phyloP scores from a whole-genome alignment of 2,797 vertebrate species.

The Catharus ustulatus region DNA sequence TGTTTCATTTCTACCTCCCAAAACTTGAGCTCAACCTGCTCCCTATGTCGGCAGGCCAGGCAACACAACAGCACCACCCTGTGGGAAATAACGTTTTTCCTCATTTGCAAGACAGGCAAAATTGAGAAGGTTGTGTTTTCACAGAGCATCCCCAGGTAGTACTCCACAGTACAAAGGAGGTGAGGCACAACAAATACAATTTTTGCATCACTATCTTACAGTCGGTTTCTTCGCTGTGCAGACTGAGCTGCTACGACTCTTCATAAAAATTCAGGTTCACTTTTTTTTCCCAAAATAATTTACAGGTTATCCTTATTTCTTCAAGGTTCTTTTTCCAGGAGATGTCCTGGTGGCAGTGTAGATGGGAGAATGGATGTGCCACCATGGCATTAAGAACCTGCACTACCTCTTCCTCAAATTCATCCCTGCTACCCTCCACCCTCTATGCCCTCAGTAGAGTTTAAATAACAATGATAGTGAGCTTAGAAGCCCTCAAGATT shows the following conservation, averaged over 20 bases:
- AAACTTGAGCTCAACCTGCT: not conserved
- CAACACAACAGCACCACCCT: slow-evolving; percentile 35
- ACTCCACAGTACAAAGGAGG: accelerated
- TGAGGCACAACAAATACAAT: not conserved
- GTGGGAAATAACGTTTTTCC: not conserved
- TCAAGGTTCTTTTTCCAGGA: not conserved
- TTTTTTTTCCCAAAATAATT: not conserved
- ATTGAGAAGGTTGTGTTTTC: not conserved
- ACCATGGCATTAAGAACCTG: not conserved
- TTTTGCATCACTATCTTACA: not conserved
- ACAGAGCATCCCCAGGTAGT: not conserved
- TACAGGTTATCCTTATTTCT: not conserved
- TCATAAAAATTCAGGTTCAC: not conserved
- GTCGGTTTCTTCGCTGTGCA: not conserved
- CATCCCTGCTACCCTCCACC: not conserved
- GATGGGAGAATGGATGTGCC: not conserved
- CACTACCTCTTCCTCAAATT: not conserved
- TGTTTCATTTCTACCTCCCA: accelerated
- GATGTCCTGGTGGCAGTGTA: not conserved
- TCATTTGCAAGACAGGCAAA: not conserved
- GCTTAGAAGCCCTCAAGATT: not conserved
- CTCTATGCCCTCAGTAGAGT: not conserved
- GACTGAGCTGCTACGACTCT: not conserved
- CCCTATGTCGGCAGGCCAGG: accelerated
- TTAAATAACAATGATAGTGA: not conserved